A percentile compares a stretch with the other conserved stretches of the same genome.
phyloP scores from a whole-genome alignment of 2,113 vertebrate genomes.

The Trematomus loennbergii region DNA sequence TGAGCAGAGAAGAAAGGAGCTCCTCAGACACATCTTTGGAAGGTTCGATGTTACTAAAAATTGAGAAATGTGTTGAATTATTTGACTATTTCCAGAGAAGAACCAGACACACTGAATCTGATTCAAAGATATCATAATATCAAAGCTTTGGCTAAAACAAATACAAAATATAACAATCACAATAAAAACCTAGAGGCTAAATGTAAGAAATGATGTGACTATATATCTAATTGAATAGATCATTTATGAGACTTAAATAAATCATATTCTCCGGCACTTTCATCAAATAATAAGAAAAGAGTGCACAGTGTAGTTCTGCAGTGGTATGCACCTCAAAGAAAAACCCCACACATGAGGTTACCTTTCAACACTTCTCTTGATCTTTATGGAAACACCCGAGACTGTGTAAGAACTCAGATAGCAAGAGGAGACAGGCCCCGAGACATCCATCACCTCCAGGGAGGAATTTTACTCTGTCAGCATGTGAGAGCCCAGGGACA shows the following conservation, averaged over 20 bases:
- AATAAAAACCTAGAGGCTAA: not conserved
- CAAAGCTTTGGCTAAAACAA: not conserved
- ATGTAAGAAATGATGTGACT: not conserved
- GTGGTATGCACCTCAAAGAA: conserved; percentile 34
- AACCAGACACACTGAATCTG: not conserved
- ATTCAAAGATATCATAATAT: not conserved
- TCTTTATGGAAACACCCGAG: conserved; percentile 64
- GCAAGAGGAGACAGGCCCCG: conserved; percentile 81
- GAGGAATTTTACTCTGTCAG: conserved; percentile 74
- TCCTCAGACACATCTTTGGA: not conserved
- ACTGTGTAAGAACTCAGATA: conserved; percentile 46
- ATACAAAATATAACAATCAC: not conserved
- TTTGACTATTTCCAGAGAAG: not conserved
- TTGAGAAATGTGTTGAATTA: not conserved
- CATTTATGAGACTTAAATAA: too few species aligned
- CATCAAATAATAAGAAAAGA: conserved; percentile 13
- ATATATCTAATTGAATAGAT: not conserved
- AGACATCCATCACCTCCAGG: conserved; percentile 78
- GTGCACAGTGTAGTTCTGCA: conserved; percentile 14
- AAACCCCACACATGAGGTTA: conserved; percentile 30
- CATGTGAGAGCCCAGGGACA: conserved; percentile 69
- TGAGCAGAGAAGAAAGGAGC: conserved; percentile 27
- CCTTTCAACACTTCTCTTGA: conserved; percentile 49
- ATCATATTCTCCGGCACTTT: not conserved
- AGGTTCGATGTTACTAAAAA: not conserved